phyloP scores from a whole-genome alignment of 2,797 vertebrate genomes.

The Sebastes glaucus region DNA sequence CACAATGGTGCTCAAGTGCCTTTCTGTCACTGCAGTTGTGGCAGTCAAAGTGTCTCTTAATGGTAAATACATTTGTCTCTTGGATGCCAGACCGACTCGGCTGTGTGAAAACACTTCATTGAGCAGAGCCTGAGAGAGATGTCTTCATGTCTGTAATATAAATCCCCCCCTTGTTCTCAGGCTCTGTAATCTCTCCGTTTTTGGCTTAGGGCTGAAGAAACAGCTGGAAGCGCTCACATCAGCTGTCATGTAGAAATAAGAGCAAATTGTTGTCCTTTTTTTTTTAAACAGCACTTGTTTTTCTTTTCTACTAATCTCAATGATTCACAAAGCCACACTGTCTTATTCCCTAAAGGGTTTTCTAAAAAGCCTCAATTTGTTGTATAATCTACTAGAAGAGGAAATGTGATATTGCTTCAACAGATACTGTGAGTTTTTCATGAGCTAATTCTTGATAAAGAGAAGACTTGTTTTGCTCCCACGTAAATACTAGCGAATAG shows the following conservation, averaged over 20 bases:
- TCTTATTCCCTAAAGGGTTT: not conserved
- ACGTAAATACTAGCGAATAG: not conserved
- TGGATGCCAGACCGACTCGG: slow-evolving; percentile 21
- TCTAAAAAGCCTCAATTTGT: slow-evolving; percentile 14
- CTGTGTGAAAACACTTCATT: slow-evolving; percentile 40
- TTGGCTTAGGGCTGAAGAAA: slow-evolving; percentile 69
- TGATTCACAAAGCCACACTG: slow-evolving; percentile 24
- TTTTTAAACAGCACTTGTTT: slow-evolving; percentile 61
- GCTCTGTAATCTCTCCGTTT: slow-evolving; percentile 66
- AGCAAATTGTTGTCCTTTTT: slow-evolving; percentile 50
- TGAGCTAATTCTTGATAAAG: not conserved
- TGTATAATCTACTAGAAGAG: slow-evolving; percentile 8
- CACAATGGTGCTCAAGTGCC: not conserved
- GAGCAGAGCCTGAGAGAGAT: slow-evolving; percentile 48
- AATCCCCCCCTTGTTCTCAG: slow-evolving; percentile 73
- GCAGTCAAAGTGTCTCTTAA: slow-evolving; percentile 4
- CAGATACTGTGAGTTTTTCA: slow-evolving; percentile 1
- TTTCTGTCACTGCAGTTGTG: not conserved
- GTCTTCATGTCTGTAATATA: slow-evolving; percentile 62
- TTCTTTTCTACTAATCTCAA: slow-evolving; percentile 51
- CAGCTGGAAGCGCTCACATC: slow-evolving; percentile 82
- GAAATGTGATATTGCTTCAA: slow-evolving; percentile 5
- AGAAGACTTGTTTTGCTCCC: not conserved
- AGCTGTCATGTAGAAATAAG: slow-evolving; percentile 60
- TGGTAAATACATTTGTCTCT: slow-evolving; percentile 8